Evolutionary conservation across 2,113 vertebrate species (phyloP), one percentile per base, ranked within the genome.

Genomic region (Cryptotis parvus): DNA sequence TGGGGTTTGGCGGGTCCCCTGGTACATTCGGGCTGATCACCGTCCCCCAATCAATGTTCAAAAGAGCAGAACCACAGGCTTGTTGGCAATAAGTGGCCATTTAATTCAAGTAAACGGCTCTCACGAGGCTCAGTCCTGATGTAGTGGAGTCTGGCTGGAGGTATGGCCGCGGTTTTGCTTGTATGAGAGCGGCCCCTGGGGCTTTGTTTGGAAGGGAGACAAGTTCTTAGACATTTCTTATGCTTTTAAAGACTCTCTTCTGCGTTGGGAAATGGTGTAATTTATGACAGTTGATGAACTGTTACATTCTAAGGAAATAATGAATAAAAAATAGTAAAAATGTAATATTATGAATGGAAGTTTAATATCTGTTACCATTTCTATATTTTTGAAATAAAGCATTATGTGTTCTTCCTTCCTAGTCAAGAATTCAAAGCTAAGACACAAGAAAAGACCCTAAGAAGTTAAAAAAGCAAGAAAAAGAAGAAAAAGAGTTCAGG

Each of bases 401-500:
- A 8, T 72, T 91, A 0, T 65, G 96, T 93, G 88, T 96, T 49
- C 1, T 96, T 9, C 49, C 88, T 4, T 12, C 90, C 87, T 91
- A 98, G 98, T 61, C 81, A 96, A 90, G 81, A 84, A 89, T 33
- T 78, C 55, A 96, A 94, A 86, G 0, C 0, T 15, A 98, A 79
- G 76, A 73, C 90, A 12, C 90, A 96, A 45, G 97, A 97, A 45
- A 97, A 86, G 98, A 98, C 63, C 86, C 49, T 22, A 98, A 98
- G 95, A 99, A 98, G 78, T 95, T 97, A 92, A 99, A 99, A 94
- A 99, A 97, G 93, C 97, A 98, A 26, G 99, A 99, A 95, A 99
- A 97, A 96, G 99, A 99, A 94, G 99, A 99, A 95, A 99, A 98
- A 96, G 99, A 99, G 2, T 99, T 99, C 96, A 98, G 99, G 89